A percentile compares a stretch with the other conserved stretches of the same genome.
phyloP scores from a whole-genome alignment of 2,888 invertebrate genomes.

The Acrobasis consociella region DNA sequence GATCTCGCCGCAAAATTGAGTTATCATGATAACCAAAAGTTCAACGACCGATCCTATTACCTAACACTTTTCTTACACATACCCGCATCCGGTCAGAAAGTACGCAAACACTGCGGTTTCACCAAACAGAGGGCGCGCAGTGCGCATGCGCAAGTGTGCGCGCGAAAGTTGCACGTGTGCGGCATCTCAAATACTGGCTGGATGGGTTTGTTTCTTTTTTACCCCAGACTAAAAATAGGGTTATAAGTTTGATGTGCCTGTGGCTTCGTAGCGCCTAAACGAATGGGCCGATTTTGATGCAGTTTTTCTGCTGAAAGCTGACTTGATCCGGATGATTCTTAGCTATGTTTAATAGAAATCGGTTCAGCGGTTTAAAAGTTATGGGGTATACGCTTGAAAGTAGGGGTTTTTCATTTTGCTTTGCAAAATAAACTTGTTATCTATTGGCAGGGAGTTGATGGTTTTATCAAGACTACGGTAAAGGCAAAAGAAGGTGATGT shows the following conservation, averaged over 20 bases:
- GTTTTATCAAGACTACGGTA: not conserved
- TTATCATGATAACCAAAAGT: constrained; percentile 20
- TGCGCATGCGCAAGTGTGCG: constrained; percentile 55
- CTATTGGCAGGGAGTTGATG: not conserved
- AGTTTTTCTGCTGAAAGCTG: too few species aligned
- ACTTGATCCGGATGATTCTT: too few species aligned
- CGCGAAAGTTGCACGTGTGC: constrained; percentile 58
- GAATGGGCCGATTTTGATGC: too few species aligned
- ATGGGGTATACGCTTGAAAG: too few species aligned
- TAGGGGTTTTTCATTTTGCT: too few species aligned
- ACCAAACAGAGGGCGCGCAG: constrained; percentile 59
- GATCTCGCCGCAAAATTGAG: too few species aligned
- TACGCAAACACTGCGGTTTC: constrained; percentile 64
- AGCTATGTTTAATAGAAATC: too few species aligned
- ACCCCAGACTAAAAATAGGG: not conserved
- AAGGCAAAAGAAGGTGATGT: too few species aligned
- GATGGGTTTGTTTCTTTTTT: constrained; percentile 4
- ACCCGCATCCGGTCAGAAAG: constrained; percentile 75
- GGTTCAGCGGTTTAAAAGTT: too few species aligned
- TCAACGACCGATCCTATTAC: constrained; percentile 45
- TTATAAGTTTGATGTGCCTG: too few species aligned
- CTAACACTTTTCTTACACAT: constrained; percentile 39
- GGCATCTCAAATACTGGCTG: constrained; percentile 49
- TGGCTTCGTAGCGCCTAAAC: too few species aligned
- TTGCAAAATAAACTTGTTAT: not conserved